Conservation (phyloP, 1,140 invertebrate species). For the Atopsyche davidsoni region DNA sequence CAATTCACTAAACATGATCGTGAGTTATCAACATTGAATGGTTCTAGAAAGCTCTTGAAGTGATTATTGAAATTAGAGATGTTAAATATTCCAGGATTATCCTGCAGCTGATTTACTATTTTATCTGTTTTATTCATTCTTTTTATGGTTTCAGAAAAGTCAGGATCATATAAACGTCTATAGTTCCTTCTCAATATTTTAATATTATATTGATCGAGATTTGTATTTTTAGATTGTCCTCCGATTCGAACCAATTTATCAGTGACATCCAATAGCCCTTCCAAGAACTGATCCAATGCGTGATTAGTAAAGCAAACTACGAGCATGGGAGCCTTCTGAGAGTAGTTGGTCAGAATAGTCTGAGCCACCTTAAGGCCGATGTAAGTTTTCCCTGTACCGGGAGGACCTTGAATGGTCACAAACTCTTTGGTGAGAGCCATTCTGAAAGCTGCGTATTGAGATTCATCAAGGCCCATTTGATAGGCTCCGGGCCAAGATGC, state of each 20-base stretch:
- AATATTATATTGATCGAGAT: too few species aligned
- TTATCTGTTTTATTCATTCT: too few species aligned
- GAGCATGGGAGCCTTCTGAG: conserved; percentile 46
- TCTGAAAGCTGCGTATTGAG: conserved; percentile 54
- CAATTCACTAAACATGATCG: too few species aligned
- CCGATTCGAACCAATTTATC: conserved; percentile 65
- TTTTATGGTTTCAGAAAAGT: too few species aligned
- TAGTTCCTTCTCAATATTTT: too few species aligned
- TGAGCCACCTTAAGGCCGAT: conserved; percentile 63
- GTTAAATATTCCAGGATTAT: too few species aligned
- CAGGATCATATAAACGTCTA: too few species aligned
- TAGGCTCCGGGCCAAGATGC: conserved; percentile 40
- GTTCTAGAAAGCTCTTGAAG: too few species aligned
- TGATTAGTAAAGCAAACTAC: conserved; percentile 84
- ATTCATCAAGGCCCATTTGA: conserved; percentile 48
- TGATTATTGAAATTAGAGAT: too few species aligned
- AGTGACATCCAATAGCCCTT: conserved; percentile 56
- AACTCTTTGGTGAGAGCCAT: conserved; percentile 57
- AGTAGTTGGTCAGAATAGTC: conserved; percentile 51
- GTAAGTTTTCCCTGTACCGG: conserved; percentile 76
- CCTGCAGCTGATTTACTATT: too few species aligned
- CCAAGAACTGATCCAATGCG: conserved; percentile 84
- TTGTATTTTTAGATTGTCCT: conserved; percentile 58
- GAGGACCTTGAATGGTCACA: conserved; percentile 72
- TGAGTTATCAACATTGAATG: too few species aligned